These are phyloP conservation scores for Philereme vetulata DNA, from an alignment of 2,888 invertebrate genomes.

Conservation along the genomic window DNA sequence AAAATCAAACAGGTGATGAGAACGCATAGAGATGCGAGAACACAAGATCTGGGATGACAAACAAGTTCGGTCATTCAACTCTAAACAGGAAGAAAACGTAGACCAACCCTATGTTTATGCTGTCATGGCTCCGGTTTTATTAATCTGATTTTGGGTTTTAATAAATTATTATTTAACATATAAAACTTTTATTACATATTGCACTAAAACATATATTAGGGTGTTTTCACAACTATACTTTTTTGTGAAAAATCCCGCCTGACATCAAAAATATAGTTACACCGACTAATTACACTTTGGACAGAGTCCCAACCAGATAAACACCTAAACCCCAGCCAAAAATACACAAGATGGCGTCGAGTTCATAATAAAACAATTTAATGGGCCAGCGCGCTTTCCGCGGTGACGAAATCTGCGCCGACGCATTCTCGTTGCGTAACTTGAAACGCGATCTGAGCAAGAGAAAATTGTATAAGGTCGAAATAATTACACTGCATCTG, in stretches of 20 bases:
- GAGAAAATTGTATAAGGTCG: slow-evolving; percentile 76
- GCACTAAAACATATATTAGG: slow-evolving; percentile 7
- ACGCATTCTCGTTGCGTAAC: slow-evolving; percentile 79
- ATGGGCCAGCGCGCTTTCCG: slow-evolving; percentile 84
- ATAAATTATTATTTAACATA: background rate
- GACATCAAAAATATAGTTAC: slow-evolving; percentile 69
- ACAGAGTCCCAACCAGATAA: slow-evolving; percentile 81
- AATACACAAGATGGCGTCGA: slow-evolving; percentile 83
- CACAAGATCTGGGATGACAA: slow-evolving; percentile 68
- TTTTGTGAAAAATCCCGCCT: slow-evolving; percentile 50
- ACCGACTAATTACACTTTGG: slow-evolving; percentile 81
- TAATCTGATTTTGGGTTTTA: background rate
- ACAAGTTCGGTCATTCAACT: slow-evolving; percentile 66
- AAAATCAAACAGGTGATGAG: slow-evolving; percentile 75
- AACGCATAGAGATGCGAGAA: slow-evolving; percentile 51
- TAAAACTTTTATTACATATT: background rate
- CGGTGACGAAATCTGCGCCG: slow-evolving; percentile 82
- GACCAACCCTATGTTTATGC: slow-evolving; percentile 27
- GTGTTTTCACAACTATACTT: slow-evolving; percentile 38
- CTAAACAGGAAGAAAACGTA: slow-evolving; percentile 49
- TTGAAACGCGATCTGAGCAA: slow-evolving; percentile 76
- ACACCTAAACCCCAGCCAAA: slow-evolving; percentile 82
- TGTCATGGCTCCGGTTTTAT: slow-evolving; percentile 16
- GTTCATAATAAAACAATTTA: slow-evolving; percentile 84
- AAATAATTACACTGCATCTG: slow-evolving; percentile 65